A percentile compares a stretch with the other conserved stretches of the same genome.
phyloP scores from a whole-genome alignment of 1,140 invertebrate species.

The Mercenaria mercenaria region DNA sequence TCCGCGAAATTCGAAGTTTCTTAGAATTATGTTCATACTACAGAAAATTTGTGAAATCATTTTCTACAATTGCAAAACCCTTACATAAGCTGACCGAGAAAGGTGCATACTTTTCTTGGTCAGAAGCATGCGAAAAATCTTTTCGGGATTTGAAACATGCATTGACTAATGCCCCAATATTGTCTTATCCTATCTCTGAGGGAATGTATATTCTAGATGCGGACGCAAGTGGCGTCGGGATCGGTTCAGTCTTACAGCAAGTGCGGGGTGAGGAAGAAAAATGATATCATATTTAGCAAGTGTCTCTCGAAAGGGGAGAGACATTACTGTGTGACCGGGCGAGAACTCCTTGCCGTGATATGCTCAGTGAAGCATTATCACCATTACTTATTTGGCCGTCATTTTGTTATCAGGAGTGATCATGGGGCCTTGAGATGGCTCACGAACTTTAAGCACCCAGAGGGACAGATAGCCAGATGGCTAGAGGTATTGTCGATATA shows the following conservation, averaged over 20 bases:
- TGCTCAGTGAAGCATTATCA: conserved; percentile 50
- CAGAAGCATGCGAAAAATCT: background rate
- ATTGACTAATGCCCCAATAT: background rate
- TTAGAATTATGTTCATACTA: conserved; percentile 85
- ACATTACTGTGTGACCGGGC: conserved; percentile 43
- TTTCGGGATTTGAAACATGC: conserved; percentile 9
- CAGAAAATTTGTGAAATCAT: background rate
- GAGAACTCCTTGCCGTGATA: conserved; percentile 61
- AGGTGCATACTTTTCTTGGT: conserved; percentile 67
- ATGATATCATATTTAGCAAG: background rate
- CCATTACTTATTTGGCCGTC: conserved; percentile 39
- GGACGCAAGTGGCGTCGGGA: conserved; percentile 2
- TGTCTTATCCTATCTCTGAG: background rate
- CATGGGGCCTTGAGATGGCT: conserved; percentile 59
- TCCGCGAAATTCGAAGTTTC: conserved; percentile 77
- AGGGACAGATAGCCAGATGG: conserved; percentile 61
- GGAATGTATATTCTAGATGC: conserved; percentile 10
- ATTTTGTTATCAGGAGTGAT: conserved; percentile 47
- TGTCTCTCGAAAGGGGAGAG: conserved; percentile 28
- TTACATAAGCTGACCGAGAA: background rate
- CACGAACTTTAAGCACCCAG: conserved; percentile 50
- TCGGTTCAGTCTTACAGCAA: conserved; percentile 30
- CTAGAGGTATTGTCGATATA: conserved; percentile 48
- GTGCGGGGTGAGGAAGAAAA: conserved; percentile 13
- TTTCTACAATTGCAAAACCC: background rate